Conservation (phyloP, 2,888 invertebrate genomes). For the Pharmacophagus antenor region DNA sequence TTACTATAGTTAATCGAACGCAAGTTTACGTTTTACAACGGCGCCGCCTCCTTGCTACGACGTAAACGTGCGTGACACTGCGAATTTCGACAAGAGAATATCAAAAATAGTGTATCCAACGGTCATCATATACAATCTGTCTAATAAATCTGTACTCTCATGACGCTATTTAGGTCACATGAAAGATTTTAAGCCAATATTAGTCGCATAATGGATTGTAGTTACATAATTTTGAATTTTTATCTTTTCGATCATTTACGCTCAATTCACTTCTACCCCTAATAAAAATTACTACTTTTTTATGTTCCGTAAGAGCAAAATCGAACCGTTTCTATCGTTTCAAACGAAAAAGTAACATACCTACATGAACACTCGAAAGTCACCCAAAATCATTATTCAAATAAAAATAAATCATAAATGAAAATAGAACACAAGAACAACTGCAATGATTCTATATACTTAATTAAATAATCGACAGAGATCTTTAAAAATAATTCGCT, state of each 20-base stretch:
- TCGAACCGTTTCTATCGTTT: not conserved
- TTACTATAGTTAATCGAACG: slow-evolving; percentile 71
- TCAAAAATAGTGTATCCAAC: slow-evolving; percentile 79
- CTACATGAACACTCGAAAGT: not conserved
- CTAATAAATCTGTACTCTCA: slow-evolving; percentile 71
- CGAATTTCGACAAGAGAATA: slow-evolving; percentile 81
- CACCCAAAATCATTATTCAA: slow-evolving; percentile 18
- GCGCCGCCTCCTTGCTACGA: slow-evolving; percentile 55
- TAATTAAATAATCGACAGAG: slow-evolving; percentile 48
- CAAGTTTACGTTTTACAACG: slow-evolving; percentile 61
- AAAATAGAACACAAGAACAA: slow-evolving; percentile 50
- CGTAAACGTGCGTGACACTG: slow-evolving; percentile 67
- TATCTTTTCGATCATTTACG: slow-evolving; percentile 32
- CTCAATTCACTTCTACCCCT: slow-evolving; percentile 4
- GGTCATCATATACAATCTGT: slow-evolving; percentile 66
- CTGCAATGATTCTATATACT: slow-evolving; percentile 46
- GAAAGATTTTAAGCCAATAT: slow-evolving; percentile 64
- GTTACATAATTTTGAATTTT: slow-evolving; percentile 55
- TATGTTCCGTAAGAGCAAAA: not conserved
- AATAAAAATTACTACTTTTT: slow-evolving; percentile 14
- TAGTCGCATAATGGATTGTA: slow-evolving; percentile 61
- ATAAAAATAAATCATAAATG: slow-evolving; percentile 37
- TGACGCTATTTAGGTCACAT: slow-evolving; percentile 69
- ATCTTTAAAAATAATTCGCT: slow-evolving; percentile 64
- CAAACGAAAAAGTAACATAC: slow-evolving; percentile 3